These are phyloP conservation scores for Amblyjoppa proteus DNA, from an alignment of 2,888 invertebrate genomes.

Conservation along the genomic window DNA sequence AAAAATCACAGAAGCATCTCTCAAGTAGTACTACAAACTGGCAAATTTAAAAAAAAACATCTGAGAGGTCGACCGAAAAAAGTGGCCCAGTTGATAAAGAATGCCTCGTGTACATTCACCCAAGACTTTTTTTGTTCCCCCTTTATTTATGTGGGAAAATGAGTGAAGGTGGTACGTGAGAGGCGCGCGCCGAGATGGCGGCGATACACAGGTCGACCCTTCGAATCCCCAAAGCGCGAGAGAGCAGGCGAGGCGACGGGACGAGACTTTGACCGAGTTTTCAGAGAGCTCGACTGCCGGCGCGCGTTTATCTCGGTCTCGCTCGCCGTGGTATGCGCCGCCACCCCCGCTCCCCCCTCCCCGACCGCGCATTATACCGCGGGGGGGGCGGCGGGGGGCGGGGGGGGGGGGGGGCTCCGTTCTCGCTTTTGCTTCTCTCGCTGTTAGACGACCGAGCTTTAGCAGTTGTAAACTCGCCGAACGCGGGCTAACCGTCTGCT, in stretches of 20 bases:
- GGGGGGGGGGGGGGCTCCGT: conserved; percentile 49
- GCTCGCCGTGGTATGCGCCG: conserved; percentile 66
- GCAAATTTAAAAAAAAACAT: no score
- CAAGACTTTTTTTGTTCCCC: neutral
- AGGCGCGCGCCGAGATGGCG: conserved; percentile 34
- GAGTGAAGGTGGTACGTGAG: conserved; percentile 24
- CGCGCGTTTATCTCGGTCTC: conserved; percentile 69
- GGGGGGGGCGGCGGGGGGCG: conserved; percentile 46
- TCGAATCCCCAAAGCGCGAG: conserved; percentile 80
- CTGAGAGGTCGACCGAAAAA: no score
- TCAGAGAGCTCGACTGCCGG: conserved; percentile 79
- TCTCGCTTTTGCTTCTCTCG: conserved; percentile 56
- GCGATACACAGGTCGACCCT: conserved; percentile 71
- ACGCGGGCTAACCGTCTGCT: conserved; percentile 38
- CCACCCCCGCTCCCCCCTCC: conserved; percentile 37
- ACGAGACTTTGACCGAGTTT: conserved; percentile 85
- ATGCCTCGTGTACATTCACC: neutral
- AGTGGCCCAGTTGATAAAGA: no score
- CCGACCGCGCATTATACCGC: conserved; percentile 52
- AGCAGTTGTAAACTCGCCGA: conserved; percentile 37
- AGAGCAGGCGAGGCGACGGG: conserved; percentile 73
- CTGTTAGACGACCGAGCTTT: conserved; percentile 32
- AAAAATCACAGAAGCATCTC: no score
- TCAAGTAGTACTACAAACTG: no score
- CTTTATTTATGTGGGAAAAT: conserved; percentile 1